Base-by-base conservation (phyloP, 2,797 vertebrate species). In the Microcaecilia unicolor region DNA sequence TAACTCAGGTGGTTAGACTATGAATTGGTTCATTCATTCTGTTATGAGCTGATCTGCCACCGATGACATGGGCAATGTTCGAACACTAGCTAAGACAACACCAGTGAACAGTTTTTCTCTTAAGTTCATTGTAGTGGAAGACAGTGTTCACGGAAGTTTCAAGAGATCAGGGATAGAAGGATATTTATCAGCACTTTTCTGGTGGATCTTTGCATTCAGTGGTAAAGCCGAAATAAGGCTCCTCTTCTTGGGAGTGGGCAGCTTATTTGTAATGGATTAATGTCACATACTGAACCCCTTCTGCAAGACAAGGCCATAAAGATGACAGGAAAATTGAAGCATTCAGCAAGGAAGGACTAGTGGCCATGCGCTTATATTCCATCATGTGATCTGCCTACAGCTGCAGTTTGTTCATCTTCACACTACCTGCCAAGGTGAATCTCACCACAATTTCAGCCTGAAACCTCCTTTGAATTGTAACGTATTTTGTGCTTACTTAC, bases 71-170 rank as follows among this genome's bases (percentile, higher is more conserved):
- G 58, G 65, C 66, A 40, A 39, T 37, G 26, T 32, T 50, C 16
- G 54, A 61, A 64, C 59, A 59, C 34, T 29, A 59, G 58, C 67
- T 67, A 72, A 39, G 72, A 75, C 55, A 66, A 56, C 44, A 48
- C 56, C 63, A 42, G 29, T 48, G 41, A 46, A 42, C 37, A 36
- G 41, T 53, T 51, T n/a, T 57, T 61, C 70, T 73, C 60, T 72
- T 66, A 76, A 71, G 76, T 63, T 62, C 64, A 63, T 68, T 74
- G 74, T 72, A 79, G 76, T 72, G 86, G 88, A 92, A 91, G 87
- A 91, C 82, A 64, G 77, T 76, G 82, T 79, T 86, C 70, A 78
- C 70, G 69, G 80, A 80, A 79, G 76, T 80, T 74, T 74, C 52
- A 84, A 72, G 78, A 74, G 72, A 59, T 61, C 56, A 62, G 51